A percentile compares a stretch with the other conserved stretches of the same genome.
These are phyloP conservation scores for Spongilla lacustris DNA, from an alignment of 37 sponge, comb jelly and placozoan genomes.

Conservation along the genomic window DNA sequence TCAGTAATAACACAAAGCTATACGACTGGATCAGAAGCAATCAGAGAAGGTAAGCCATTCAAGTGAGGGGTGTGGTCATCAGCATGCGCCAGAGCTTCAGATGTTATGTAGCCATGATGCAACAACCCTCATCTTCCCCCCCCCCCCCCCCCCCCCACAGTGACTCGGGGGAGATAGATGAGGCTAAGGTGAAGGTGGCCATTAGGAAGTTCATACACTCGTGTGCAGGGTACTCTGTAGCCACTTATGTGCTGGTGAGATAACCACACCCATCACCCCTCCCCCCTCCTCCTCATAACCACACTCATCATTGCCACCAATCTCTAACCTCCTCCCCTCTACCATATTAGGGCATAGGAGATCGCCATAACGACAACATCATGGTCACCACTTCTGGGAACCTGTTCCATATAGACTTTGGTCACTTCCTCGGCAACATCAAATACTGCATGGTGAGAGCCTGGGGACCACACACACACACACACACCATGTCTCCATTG, in stretches of 20 bases:
- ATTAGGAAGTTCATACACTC: slow-evolving; percentile 74
- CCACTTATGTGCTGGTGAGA: slow-evolving; percentile 86
- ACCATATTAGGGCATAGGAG: slow-evolving; percentile 78
- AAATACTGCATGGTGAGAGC: slow-evolving; percentile 79
- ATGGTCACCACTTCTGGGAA: slow-evolving; percentile 91
- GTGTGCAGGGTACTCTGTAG: slow-evolving; percentile 93
- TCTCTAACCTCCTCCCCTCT: neutral
- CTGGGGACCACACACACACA: neutral
- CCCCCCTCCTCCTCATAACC: neutral
- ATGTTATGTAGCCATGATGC: too few species aligned
- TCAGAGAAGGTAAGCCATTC: slow-evolving; percentile 56
- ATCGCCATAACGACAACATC: slow-evolving; percentile 96
- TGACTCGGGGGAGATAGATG: slow-evolving; percentile 64
- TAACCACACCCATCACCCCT: neutral
- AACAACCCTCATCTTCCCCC: too few species aligned
- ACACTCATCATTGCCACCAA: too few species aligned
- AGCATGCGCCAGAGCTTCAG: too few species aligned
- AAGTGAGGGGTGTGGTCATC: too few species aligned
- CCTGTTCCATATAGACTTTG: slow-evolving; percentile 98
- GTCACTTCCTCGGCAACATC: slow-evolving; percentile 96
- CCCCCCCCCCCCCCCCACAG: slow-evolving; percentile 13
- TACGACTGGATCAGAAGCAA: slow-evolving; percentile 71
- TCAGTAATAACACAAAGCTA: slow-evolving; percentile 61
- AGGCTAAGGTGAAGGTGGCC: slow-evolving; percentile 67
- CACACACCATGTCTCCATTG: neutral